A percentile compares a stretch with the other conserved stretches of the same genome.
Conservation (phyloP, 1,140 invertebrate species). For the Globodera rostochiensis region DNA sequence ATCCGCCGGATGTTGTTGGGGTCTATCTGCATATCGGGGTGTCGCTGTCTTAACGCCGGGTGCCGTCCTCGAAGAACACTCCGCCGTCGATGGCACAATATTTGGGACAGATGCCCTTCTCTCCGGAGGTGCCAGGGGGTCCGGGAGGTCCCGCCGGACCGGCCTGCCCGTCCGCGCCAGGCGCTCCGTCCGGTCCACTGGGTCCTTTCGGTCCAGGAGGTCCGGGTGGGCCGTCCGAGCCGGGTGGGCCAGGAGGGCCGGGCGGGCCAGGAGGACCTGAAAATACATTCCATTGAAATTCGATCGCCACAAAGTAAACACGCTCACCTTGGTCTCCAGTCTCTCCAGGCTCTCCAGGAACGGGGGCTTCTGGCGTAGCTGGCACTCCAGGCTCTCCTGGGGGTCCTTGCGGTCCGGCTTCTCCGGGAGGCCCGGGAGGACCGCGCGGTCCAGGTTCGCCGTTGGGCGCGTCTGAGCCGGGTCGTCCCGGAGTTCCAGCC, state of each 20-base stretch:
- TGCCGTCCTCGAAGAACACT: constrained; percentile 58
- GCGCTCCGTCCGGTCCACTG: constrained; percentile 51
- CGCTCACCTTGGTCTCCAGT: constrained; percentile 53
- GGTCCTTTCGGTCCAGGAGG: constrained; percentile 53
- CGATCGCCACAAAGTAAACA: constrained; percentile 16
- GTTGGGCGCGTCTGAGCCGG: constrained; percentile 52
- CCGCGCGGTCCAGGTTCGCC: constrained; percentile 48
- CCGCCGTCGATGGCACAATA: constrained; percentile 55
- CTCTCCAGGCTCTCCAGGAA: constrained; percentile 64
- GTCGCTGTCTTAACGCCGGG: constrained; percentile 56
- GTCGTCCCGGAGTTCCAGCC: constrained; percentile 43
- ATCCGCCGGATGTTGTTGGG: neutral
- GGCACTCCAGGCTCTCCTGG: constrained; percentile 59
- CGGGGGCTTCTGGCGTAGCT: constrained; percentile 58
- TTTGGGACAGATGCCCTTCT: constrained; percentile 61
- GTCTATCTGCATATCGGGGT: neutral
- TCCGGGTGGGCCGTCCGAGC: constrained; percentile 52
- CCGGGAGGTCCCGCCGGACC: constrained; percentile 53
- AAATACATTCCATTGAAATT: constrained; percentile 14
- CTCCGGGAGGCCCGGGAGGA: constrained; percentile 52
- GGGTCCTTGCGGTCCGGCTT: constrained; percentile 53
- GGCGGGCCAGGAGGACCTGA: constrained; percentile 52
- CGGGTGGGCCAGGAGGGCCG: constrained; percentile 52
- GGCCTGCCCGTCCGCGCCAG: constrained; percentile 47
- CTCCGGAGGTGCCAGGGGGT: constrained; percentile 49